Percentiles rank a stretch among this genome's conserved stretches.
Conservation (phyloP, 2,113 vertebrate species). For the Hucho hucho region DNA sequence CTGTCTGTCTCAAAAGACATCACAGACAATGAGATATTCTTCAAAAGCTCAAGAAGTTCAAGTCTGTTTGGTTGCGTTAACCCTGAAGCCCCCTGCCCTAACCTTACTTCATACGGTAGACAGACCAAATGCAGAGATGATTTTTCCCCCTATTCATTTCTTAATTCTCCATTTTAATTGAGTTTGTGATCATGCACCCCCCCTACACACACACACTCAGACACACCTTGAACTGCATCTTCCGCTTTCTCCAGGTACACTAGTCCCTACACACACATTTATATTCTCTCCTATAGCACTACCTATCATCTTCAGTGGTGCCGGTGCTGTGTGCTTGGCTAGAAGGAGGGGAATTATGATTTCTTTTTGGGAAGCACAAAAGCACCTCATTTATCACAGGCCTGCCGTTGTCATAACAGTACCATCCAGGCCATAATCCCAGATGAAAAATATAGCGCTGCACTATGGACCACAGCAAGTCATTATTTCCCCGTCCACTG, state of each 20-base stretch:
- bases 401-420: conserved; percentile 59
- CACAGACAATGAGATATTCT: conserved; percentile 62
- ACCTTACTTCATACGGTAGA: conserved; percentile 41
- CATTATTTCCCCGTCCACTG: conserved; percentile 53
- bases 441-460: conserved; percentile 49
- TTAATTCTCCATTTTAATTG: no score
- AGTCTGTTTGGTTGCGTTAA: conserved; percentile 61
- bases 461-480: conserved; percentile 39
- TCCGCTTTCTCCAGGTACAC: neutral
- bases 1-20: conserved; percentile 53
- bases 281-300: neutral
- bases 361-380: conserved; percentile 59
- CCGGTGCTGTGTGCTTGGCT: conserved; percentile 46
- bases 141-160: neutral
- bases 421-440: conserved; percentile 55
- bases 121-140: conserved; percentile 23
- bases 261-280: conserved; percentile 2
- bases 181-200: no score
- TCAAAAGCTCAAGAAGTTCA: conserved; percentile 60
- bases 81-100: conserved; percentile 47
- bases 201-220: neutral
- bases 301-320: neutral
- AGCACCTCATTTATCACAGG: conserved; percentile 55
- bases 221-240: neutral
- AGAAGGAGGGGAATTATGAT: conserved; percentile 55